Conservation (phyloP, 2,797 vertebrate genomes). For the Harpagifer antarcticus region DNA sequence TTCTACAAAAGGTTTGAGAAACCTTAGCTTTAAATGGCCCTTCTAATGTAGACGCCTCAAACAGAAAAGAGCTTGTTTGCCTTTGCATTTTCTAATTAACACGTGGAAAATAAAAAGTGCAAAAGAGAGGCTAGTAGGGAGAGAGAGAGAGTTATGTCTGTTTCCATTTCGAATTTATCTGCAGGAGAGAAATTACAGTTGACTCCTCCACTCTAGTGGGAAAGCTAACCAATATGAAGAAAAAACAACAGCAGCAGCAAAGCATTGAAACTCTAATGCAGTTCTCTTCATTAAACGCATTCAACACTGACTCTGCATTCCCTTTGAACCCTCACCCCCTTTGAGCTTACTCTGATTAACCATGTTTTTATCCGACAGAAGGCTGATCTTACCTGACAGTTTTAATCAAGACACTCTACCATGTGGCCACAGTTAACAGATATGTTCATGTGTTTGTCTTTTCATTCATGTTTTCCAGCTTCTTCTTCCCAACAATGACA, state of each 20-base stretch:
- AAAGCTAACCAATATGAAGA: constrained; percentile 74
- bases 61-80: constrained; percentile 71
- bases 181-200: constrained; percentile 81
- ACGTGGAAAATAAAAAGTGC: constrained; percentile 54
- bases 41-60: constrained; percentile 64
- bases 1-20: constrained; percentile 39
- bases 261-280: constrained; percentile 74
- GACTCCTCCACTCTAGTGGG: constrained; percentile 78
- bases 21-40: constrained; percentile 40
- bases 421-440: constrained; percentile 45
- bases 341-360: constrained; percentile 69
- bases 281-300: constrained; percentile 74
- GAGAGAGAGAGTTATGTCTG: constrained; percentile 71
- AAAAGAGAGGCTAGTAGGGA: constrained; percentile 6
- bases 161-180: constrained; percentile 82
- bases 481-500: constrained; percentile 4
- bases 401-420: constrained; percentile 53
- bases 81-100: constrained; percentile 82
- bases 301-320: constrained; percentile 61
- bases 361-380: constrained; percentile 62
- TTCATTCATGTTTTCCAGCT: constrained; percentile 35
- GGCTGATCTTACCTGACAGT: constrained; percentile 64
- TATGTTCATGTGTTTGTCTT: constrained; percentile 35
- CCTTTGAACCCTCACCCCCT: constrained; percentile 67
- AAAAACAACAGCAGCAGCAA: constrained; percentile 63